Evolutionary conservation across 2,888 invertebrate species (phyloP).

Genomic region (Ichneumoninae sp.): DNA sequence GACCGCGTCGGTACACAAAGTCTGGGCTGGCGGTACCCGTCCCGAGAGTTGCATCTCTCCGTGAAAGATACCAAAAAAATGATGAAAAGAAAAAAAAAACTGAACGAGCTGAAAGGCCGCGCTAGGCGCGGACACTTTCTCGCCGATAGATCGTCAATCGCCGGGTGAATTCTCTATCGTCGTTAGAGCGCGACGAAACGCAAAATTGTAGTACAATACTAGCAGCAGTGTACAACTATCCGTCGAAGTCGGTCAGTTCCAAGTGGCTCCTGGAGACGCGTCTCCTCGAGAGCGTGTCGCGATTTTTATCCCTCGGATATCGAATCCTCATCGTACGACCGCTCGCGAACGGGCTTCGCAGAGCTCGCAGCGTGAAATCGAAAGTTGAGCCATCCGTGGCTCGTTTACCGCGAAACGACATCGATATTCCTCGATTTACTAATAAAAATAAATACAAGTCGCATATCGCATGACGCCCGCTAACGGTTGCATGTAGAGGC

Average conservation of each 20-base stretch:
- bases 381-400: constrained; percentile 15
- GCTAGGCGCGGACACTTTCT: constrained; percentile 62
- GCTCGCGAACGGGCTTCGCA: constrained; percentile 4
- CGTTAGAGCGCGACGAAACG: constrained; percentile 68
- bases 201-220: constrained; percentile 40
- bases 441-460: too few species aligned
- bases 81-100: constrained; percentile 1
- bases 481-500: too few species aligned
- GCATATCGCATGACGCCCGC: background rate
- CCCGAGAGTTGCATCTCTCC: constrained; percentile 35
- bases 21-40: constrained; percentile 6
- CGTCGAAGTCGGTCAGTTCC: constrained; percentile 20
- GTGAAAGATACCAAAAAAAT: constrained; percentile 18
- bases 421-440: background rate
- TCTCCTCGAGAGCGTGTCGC: background rate
- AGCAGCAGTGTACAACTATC: background rate
- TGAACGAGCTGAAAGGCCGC: constrained; percentile 56
- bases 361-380: constrained; percentile 18
- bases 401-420: background rate
- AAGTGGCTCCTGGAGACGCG: background rate
- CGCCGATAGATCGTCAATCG: constrained; percentile 67
- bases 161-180: constrained; percentile 50
- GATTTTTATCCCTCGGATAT: constrained; percentile 8
- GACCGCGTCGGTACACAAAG: constrained; percentile 23
- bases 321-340: background rate